Evolutionary conservation across 2,113 vertebrate genomes (phyloP), one percentile per base, ranked within the genome.

Genomic region (Psilopsiagon aurifrons): DNA sequence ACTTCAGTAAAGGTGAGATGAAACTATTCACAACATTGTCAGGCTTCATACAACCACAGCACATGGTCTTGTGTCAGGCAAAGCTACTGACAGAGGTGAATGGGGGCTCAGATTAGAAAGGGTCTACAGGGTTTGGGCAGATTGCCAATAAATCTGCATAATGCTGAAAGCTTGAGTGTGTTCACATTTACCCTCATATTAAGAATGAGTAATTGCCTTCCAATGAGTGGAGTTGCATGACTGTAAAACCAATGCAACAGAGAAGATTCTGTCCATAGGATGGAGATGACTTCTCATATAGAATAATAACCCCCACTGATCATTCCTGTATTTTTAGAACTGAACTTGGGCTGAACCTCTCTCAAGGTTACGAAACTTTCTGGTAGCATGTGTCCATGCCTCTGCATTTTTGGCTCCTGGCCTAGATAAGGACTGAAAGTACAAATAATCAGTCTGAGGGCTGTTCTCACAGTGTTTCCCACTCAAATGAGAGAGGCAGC

Each of bases 341-440:
- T 97, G 95, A 97, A 96, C 91, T 97, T 86, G 69, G 57, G 55
- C 75, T 97, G 96, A 97, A 95, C 94, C 60, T 93, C 64, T 60
- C 79, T 91, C 74, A 96, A 90, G 83, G 64, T 91, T 97, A 92
- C 55, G 52, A 24, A 86, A 49, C 25, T 86, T 94, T 89, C 80
- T 89, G 71, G 67, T 94, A 91, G 93, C 73, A 87, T 68, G 77
- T 37, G 44, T 80, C 41, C 74, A 94, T 64, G n/a, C 76, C 46
- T 91, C 94, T 89, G 51, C 3, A 11, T 66, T 96, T 97, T 84
- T 96, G 92, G 83, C 80, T 93, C 7, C 41, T 76, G 66, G 88
- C 80, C 94, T 93, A 86, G 89, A 90, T 92, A 87, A 88, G 91
- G 78, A 55, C 62, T 86, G 94, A 80, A 73, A 95, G 80, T 46